Evolutionary conservation across 2,888 invertebrate species (phyloP).

Genomic region (Mythimna loreyi): DNA sequence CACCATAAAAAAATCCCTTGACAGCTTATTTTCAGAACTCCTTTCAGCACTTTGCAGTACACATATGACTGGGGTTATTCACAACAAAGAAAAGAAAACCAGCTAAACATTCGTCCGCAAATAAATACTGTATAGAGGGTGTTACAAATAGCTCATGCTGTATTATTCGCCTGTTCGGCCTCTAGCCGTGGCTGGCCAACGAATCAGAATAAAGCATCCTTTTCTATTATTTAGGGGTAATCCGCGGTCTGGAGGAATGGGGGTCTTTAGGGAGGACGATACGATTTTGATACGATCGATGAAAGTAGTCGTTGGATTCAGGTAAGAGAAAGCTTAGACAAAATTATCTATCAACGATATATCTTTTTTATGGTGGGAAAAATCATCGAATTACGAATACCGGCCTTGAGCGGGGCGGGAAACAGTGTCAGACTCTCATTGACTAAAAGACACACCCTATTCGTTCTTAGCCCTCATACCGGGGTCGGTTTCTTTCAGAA

Average conservation of each 20-base stretch:
- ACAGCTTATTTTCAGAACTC: too few species aligned
- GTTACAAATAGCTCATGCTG: slow-evolving; percentile 43
- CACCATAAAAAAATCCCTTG: too few species aligned
- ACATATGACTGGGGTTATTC: neutral
- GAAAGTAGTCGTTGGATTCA: neutral
- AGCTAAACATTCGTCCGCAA: slow-evolving; percentile 34
- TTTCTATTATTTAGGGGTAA: slow-evolving; percentile 61
- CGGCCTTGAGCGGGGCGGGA: too few species aligned
- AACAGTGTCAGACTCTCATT: too few species aligned
- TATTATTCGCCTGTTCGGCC: slow-evolving; percentile 36
- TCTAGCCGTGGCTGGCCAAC: slow-evolving; percentile 39
- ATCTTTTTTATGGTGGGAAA: too few species aligned
- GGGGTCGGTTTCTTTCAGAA: too few species aligned
- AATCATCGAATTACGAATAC: too few species aligned
- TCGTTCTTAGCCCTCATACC: too few species aligned
- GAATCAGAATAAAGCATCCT: slow-evolving; percentile 50
- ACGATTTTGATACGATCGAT: slow-evolving; percentile 32
- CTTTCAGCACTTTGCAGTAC: neutral
- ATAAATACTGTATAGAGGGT: slow-evolving; percentile 43
- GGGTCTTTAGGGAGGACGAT: slow-evolving; percentile 23
- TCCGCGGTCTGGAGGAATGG: slow-evolving; percentile 37
- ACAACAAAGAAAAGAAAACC: slow-evolving; percentile 26
- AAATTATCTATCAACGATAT: too few species aligned
- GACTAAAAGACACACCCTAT: too few species aligned
- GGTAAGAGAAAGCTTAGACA: neutral